Evolutionary conservation across 1,140 invertebrate genomes (phyloP).

Genomic region (Meteorus sp.): DNA sequence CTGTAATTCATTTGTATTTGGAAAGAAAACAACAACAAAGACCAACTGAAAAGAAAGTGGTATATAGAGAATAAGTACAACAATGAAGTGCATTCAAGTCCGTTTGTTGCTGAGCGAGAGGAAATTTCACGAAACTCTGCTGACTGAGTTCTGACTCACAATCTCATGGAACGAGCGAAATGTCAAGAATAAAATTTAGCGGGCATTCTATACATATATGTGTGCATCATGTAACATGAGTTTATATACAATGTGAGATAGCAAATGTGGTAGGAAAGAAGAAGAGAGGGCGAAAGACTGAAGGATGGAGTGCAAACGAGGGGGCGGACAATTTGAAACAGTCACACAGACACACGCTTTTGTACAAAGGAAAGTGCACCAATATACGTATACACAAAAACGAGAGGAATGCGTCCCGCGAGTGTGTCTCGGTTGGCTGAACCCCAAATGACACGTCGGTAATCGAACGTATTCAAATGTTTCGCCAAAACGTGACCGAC

Average conservation of each 20-base stretch:
- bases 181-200: constrained; percentile 28
- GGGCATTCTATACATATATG: too few relatives aligned
- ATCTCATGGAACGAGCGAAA: constrained; percentile 31
- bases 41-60: too few relatives aligned
- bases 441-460: constrained; percentile 34
- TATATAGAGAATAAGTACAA: too few relatives aligned
- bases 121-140: constrained; percentile 32
- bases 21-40: too few relatives aligned
- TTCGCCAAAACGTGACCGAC: constrained; percentile 34
- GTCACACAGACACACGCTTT: neutral
- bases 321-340: too few relatives aligned
- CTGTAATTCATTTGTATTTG: too few relatives aligned
- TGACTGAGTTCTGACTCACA: constrained; percentile 34
- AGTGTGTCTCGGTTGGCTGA: constrained; percentile 29
- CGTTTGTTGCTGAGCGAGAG: constrained; percentile 21
- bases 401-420: neutral
- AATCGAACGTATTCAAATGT: constrained; percentile 38
- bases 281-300: too few relatives aligned
- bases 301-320: too few relatives aligned
- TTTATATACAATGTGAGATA: neutral
- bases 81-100: too few relatives aligned
- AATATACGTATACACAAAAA: neutral
- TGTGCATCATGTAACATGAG: too few relatives aligned
- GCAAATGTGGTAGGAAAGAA: neutral
- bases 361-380: too few relatives aligned